These are phyloP conservation scores for Lordiphosa mommai DNA, from an alignment of 1,140 invertebrate species.

Conservation along the genomic window DNA sequence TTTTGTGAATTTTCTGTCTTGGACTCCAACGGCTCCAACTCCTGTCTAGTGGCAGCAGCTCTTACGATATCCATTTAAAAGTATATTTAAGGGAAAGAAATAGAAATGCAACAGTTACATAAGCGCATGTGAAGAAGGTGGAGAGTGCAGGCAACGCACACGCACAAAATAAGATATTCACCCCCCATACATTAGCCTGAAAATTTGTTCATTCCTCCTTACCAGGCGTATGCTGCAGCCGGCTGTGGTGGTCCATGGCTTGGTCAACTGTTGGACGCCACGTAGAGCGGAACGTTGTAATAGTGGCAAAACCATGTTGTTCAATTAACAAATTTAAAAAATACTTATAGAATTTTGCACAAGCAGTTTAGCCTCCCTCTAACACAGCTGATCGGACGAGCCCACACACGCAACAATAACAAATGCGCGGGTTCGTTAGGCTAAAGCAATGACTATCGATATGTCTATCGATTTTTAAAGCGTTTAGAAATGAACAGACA, in stretches of 20 bases:
- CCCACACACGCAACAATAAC: constrained; percentile 21
- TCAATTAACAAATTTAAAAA: not conserved
- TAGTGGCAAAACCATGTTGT: constrained; percentile 65
- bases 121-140: constrained; percentile 7
- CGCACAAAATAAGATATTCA: constrained; percentile 11
- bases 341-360: constrained; percentile 8
- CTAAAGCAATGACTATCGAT: not conserved
- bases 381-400: constrained; percentile 25
- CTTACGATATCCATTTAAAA: not conserved
- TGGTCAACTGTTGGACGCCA: constrained; percentile 58
- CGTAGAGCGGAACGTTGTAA: constrained; percentile 59
- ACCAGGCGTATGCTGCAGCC: constrained; percentile 57
- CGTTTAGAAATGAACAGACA: no score
- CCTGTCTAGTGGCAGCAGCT: no score
- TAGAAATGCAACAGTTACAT: constrained; percentile 45
- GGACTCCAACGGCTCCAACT: not conserved
- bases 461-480: no score
- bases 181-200: no score
- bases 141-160: not conserved
- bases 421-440: not conserved
- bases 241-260: constrained; percentile 48
- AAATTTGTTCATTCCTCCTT: constrained; percentile 27
- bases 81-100: constrained; percentile 6
- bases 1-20: not conserved
- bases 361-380: constrained; percentile 13